Evolutionary conservation across 2,888 invertebrate species (phyloP).

Genomic region (Dendrolimus pini): DNA sequence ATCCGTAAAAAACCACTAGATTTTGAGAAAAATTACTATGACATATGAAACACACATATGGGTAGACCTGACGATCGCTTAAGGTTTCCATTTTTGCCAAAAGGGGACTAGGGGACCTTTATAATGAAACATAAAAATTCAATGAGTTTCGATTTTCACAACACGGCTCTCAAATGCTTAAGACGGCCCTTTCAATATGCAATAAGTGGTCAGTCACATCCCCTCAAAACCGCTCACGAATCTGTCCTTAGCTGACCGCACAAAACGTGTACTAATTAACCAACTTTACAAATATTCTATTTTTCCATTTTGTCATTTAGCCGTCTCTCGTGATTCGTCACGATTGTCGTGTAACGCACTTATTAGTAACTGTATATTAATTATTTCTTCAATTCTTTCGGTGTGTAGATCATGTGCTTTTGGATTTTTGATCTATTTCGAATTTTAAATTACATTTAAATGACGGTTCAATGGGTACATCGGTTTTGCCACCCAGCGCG

Average conservation of each 20-base stretch:
- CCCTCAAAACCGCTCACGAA: not conserved
- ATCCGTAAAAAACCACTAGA: no score
- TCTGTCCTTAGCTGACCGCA: not conserved
- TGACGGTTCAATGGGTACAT: not conserved
- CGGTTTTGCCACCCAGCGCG: no score
- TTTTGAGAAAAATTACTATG: no score
- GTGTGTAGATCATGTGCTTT: constrained; percentile 1
- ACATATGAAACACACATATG: no score
- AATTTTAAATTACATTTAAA: not conserved
- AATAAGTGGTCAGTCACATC: no score
- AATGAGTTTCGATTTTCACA: no score
- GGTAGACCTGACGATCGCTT: no score
- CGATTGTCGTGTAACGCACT: constrained; percentile 21
- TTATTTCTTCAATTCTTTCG: constrained; percentile 9
- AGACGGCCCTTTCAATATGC: no score
- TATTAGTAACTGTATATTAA: constrained; percentile 17
- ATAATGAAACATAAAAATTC: no score
- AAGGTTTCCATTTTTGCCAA: no score
- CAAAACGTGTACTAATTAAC: not conserved
- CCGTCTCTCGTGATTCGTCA: constrained; percentile 8
- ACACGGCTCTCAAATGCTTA: no score
- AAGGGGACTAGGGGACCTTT: no score
- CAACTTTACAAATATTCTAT: not conserved
- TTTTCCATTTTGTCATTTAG: not conserved
- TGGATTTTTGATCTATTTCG: constrained; percentile 1